These are phyloP conservation scores for Macropus fuliginosus DNA, from an alignment of 2,797 vertebrate species.

Conservation along the genomic window DNA sequence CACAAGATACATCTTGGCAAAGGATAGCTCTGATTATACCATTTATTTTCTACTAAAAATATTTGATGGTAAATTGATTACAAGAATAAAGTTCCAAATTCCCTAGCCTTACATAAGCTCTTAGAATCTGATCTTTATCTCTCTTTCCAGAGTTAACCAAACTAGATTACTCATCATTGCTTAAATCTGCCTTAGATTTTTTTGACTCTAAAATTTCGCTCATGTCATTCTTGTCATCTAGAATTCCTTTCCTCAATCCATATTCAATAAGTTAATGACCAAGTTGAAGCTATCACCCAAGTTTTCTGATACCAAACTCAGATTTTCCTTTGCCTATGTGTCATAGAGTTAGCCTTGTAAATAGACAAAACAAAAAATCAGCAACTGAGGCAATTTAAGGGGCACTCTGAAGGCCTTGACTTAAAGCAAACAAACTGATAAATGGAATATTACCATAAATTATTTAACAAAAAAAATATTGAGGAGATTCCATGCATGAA, in stretches of 20 bases:
- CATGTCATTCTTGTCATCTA: neutral
- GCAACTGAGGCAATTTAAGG: neutral
- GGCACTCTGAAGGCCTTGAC: neutral
- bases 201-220: neutral
- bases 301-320: neutral
- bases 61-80: neutral
- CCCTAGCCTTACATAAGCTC: neutral
- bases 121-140: neutral
- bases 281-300: neutral
- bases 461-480: neutral
- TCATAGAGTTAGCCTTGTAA: neutral
- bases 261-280: neutral
- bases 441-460: neutral
- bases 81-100: neutral
- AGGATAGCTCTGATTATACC: neutral
- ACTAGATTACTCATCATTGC: neutral
- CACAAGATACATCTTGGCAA: neutral
- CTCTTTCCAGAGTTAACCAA: neutral
- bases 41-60: neutral
- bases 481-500: neutral
- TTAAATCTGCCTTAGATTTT: neutral
- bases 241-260: neutral
- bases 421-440: neutral
- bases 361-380: neutral
- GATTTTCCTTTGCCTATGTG: slow-evolving; percentile 14